A percentile compares a stretch with the other conserved stretches of the same genome.
Conservation (phyloP, 2,888 invertebrate genomes). For the Drosophila mimica region DNA sequence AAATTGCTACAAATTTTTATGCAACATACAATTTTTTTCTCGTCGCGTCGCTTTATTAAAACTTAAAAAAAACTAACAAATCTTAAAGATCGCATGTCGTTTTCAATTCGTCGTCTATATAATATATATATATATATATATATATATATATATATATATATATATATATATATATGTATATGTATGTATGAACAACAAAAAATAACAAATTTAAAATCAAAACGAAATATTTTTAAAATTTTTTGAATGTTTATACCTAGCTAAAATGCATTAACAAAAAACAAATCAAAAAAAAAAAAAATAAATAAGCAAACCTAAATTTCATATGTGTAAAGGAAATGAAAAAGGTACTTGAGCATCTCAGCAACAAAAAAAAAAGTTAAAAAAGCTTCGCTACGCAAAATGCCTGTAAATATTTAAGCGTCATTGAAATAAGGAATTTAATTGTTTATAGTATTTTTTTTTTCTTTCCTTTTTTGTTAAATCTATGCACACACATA, state of each 20-base stretch:
- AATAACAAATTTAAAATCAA: constrained; percentile 51
- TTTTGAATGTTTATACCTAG: constrained; percentile 73
- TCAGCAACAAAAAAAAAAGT: constrained; percentile 30
- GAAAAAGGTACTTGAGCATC: constrained; percentile 54
- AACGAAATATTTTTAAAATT: constrained; percentile 70
- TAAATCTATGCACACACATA: not conserved
- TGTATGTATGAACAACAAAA: constrained; percentile 15
- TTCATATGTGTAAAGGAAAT: constrained; percentile 32
- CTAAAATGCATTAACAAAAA: constrained; percentile 50
- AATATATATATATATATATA: constrained; percentile 29
- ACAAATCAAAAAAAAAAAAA: constrained; percentile 14
- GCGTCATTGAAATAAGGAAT: constrained; percentile 37
- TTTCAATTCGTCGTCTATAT: constrained; percentile 67
- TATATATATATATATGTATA: constrained; percentile 9
- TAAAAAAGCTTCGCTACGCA: constrained; percentile 68
- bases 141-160: constrained; percentile 33
- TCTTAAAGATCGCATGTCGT: constrained; percentile 60
- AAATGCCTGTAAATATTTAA: constrained; percentile 75
- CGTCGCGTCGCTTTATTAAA: constrained; percentile 60
- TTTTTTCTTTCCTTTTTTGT: not conserved
- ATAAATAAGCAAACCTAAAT: constrained; percentile 17
- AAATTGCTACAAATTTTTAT: constrained; percentile 77
- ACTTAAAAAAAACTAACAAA: constrained; percentile 27
- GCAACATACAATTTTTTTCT: constrained; percentile 55
- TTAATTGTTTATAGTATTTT: constrained; percentile 26